Conservation (phyloP, 2,888 invertebrate species). For the Nephrotoma guestfalica region DNA sequence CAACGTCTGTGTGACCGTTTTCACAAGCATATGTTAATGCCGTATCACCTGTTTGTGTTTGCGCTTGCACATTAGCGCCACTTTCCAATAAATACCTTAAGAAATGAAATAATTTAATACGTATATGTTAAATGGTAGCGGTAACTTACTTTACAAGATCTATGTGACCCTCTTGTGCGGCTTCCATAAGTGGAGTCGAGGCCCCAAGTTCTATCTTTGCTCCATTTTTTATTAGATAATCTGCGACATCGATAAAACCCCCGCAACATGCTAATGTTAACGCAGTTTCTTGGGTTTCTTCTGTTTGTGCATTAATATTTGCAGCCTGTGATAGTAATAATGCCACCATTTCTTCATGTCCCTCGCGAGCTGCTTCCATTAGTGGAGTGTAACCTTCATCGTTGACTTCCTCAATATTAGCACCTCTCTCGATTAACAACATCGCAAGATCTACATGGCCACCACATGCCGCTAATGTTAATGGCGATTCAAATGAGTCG, state of each 20-base stretch:
- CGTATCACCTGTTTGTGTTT: conserved; percentile 89
- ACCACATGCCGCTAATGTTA: conserved; percentile 96
- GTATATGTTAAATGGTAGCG: background rate
- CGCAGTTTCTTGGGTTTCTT: conserved; percentile 96
- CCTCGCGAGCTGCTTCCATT: conserved; percentile 98
- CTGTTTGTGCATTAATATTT: conserved; percentile 95
- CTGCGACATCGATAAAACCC: conserved; percentile 88
- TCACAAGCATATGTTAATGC: conserved; percentile 96
- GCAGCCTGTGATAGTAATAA: conserved; percentile 85
- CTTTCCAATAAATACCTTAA: conserved; percentile 63
- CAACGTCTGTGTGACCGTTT: conserved; percentile 96
- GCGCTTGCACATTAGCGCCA: conserved; percentile 82
- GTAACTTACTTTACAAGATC: conserved; percentile 48
- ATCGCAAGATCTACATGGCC: conserved; percentile 96
- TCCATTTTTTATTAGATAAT: conserved; percentile 87
- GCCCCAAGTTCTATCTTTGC: conserved; percentile 91
- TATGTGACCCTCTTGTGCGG: conserved; percentile 93
- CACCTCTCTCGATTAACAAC: conserved; percentile 89
- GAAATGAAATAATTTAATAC: background rate
- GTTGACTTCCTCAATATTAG: conserved; percentile 97
- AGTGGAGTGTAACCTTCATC: conserved; percentile 98
- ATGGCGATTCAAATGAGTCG: conserved; percentile 96
- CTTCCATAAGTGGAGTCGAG: conserved; percentile 96
- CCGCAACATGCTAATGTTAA: conserved; percentile 88
- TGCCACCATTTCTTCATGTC: conserved; percentile 97